Evolutionary conservation across 2,888 invertebrate genomes (phyloP), one percentile per base, ranked within the genome.

Genomic region (Campaea margaritaria): DNA sequence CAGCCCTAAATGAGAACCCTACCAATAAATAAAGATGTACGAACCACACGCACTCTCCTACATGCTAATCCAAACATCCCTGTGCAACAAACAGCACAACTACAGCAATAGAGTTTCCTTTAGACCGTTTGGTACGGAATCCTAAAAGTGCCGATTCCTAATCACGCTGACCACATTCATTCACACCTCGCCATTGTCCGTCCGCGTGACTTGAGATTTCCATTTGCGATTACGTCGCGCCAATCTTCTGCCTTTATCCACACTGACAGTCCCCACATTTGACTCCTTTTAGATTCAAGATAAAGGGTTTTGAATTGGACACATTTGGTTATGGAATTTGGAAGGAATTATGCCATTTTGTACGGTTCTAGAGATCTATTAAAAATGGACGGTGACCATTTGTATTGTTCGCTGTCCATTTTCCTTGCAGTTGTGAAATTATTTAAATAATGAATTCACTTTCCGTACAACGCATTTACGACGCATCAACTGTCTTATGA

Each of bases 161-260:
- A 48, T 48, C 39, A 38, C 38, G 34, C 57, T 60, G 68, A 67
- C 67, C 66, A 60, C 45, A 39, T 15, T 70, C 75, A 76, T 78
- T 79, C 76, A 79, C 73, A 75, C 71, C 62, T 58, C 55, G 16
- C 21, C 56, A 63, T 69, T 70, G 64, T 74, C 49, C 44, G 46
- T 45, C 48, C 67, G 72, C 73, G 65, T 76, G 73, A 76, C 73
- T 74, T 66, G 75, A 67, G 65, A 60, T 65, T 70, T 67, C 65
- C 55, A 68, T 74, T 64, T 60, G 58, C 62, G 64, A 61, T 70
- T 68, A 64, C 65, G 58, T 62, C 63, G 41, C 56, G 61, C 61
- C 61, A 65, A 67, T 63, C 62, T 64, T 39, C 50, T 52, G 60
- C 65, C 56, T 65, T 63, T 68, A 62, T 66, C 34, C 60, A 41